A percentile compares a stretch with the other conserved stretches of the same genome.
Evolutionary conservation across 2,888 invertebrate genomes (phyloP).

Genomic region (Gastrophysa polygoni): DNA sequence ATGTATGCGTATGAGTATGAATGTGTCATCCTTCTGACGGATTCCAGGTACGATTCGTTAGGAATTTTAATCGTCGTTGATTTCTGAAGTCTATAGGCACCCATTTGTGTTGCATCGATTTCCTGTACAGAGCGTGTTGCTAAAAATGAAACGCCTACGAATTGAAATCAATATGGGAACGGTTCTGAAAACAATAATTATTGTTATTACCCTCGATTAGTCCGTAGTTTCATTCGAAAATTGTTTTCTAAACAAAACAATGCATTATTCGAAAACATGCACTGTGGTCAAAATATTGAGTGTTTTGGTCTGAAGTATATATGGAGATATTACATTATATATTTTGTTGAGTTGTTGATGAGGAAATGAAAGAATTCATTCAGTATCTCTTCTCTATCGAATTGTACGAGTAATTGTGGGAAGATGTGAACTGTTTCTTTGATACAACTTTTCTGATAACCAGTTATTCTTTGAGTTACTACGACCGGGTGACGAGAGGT

Average conservation of each 20-base stretch:
- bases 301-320: too few relatives aligned
- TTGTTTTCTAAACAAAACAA: background rate
- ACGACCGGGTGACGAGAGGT: too few relatives aligned
- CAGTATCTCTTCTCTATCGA: too few relatives aligned
- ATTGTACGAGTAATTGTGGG: too few relatives aligned
- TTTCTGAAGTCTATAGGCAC: conserved; percentile 15
- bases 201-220: background rate
- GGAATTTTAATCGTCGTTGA: conserved; percentile 20
- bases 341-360: too few relatives aligned
- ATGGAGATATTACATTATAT: too few relatives aligned
- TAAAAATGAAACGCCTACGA: conserved; percentile 16
- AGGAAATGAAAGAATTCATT: too few relatives aligned
- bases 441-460: too few relatives aligned
- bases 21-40: conserved; percentile 26
- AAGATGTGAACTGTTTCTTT: too few relatives aligned
- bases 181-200: background rate
- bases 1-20: conserved; percentile 6
- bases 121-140: conserved; percentile 35
- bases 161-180: background rate
- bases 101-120: conserved; percentile 39
- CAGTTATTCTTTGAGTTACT: too few relatives aligned
- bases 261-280: background rate
- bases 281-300: background rate
- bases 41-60: conserved; percentile 13
- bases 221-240: background rate